These are phyloP conservation scores for Tetragnatha montana DNA, from an alignment of 2,888 invertebrate genomes.

Conservation along the genomic window DNA sequence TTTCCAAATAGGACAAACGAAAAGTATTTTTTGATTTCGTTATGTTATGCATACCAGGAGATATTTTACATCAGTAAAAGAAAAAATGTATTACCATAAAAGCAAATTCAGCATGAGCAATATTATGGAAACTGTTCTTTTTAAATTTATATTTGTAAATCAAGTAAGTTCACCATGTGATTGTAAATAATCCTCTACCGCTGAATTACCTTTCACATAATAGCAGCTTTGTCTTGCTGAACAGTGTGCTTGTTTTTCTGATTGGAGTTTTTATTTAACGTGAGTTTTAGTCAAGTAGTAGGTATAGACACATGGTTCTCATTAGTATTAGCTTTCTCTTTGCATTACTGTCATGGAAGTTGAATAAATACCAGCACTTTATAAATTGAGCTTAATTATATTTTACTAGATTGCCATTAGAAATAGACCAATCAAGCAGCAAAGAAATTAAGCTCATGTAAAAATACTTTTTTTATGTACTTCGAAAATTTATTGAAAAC, in stretches of 20 bases:
- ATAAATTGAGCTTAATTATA: conserved; percentile 69
- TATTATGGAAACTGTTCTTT: background rate
- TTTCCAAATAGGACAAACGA: too few relatives aligned
- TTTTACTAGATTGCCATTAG: conserved; percentile 68
- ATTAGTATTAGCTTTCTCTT: conserved; percentile 64
- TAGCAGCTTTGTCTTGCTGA: conserved; percentile 33
- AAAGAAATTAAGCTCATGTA: conserved; percentile 58
- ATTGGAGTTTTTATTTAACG: conserved; percentile 32
- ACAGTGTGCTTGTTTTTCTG: conserved; percentile 25
- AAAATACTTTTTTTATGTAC: conserved; percentile 46
- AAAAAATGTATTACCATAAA: too few relatives aligned
- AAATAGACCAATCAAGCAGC: conserved; percentile 57
- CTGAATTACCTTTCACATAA: conserved; percentile 23
- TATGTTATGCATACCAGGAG: too few relatives aligned
- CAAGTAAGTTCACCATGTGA: conserved; percentile 31
- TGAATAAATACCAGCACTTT: conserved; percentile 60
- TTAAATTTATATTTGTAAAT: background rate
- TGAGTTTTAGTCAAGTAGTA: conserved; percentile 61
- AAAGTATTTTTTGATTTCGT: too few relatives aligned
- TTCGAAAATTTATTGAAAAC: conserved; percentile 31
- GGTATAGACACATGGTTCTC: conserved; percentile 47
- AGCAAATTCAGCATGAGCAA: too few relatives aligned
- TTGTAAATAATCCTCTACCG: conserved; percentile 5
- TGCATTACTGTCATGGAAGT: conserved; percentile 52
- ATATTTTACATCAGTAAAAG: too few relatives aligned